Percentiles rank a stretch among this genome's conserved stretches.
Evolutionary conservation across 2,113 vertebrate species (phyloP).

Genomic region (Tetrao urogallus): DNA sequence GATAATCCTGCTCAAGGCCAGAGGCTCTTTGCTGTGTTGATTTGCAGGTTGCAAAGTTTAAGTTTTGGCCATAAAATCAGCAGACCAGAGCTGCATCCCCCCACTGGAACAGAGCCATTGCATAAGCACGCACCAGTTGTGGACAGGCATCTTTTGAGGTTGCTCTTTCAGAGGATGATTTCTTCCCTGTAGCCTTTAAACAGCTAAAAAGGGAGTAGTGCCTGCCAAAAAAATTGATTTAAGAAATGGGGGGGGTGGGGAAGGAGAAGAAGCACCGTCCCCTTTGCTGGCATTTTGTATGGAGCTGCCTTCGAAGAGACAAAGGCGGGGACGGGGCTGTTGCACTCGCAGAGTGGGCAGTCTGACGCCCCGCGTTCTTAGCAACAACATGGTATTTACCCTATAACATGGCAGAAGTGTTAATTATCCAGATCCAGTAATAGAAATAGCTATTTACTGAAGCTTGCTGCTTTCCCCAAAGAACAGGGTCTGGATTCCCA

Average conservation of each 20-base stretch:
- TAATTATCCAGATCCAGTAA: constrained; percentile 4
- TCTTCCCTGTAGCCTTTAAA: neutral
- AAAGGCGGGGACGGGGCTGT: neutral
- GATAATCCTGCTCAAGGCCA: neutral
- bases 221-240: neutral
- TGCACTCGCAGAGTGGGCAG: neutral
- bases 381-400: neutral
- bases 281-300: neutral
- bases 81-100: neutral
- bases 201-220: rapidly evolving
- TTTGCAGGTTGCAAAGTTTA: neutral
- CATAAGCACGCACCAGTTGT: rapidly evolving
- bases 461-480: neutral
- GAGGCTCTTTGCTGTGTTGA: neutral
- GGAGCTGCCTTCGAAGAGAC: neutral
- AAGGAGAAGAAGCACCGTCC: neutral
- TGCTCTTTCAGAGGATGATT: neutral
- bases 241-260: neutral
- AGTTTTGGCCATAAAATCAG: neutral
- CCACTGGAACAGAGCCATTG: neutral
- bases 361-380: rapidly evolving
- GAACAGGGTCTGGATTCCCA: constrained; percentile 56
- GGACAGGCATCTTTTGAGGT: neutral
- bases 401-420: neutral
- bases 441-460: constrained; percentile 16